Evolutionary conservation across 2,113 vertebrate genomes (phyloP).

Genomic region (Melanerpes aurifrons): DNA sequence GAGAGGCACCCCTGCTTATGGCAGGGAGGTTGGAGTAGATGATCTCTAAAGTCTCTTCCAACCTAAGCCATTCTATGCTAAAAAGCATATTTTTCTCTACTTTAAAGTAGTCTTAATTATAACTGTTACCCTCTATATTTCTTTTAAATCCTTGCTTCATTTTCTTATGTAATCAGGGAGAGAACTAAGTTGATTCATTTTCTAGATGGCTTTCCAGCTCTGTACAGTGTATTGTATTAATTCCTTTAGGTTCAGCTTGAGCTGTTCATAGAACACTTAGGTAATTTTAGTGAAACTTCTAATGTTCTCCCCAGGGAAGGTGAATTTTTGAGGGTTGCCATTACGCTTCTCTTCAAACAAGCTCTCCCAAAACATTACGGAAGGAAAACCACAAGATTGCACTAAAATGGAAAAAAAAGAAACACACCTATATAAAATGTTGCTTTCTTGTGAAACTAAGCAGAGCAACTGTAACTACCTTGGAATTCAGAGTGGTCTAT

Average conservation of each 20-base stretch:
- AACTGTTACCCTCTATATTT: not conserved
- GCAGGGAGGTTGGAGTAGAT: too few relatives aligned
- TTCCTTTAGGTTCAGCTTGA: not conserved
- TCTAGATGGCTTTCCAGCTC: constrained; percentile 4
- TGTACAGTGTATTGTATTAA: not conserved
- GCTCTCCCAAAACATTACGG: not conserved
- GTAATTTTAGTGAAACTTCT: not conserved
- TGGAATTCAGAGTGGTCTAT: not conserved
- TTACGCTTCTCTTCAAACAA: not conserved
- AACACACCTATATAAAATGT: not conserved
- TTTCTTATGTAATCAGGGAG: not conserved
- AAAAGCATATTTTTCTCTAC: not conserved
- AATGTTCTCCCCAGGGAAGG: not conserved
- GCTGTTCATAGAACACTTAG: not conserved
- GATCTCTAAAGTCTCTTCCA: too few relatives aligned
- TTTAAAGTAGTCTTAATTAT: not conserved
- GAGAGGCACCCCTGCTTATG: too few relatives aligned
- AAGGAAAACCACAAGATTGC: constrained; percentile 23
- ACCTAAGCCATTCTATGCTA: not conserved
- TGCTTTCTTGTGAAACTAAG: constrained; percentile 19
- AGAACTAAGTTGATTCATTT: not conserved
- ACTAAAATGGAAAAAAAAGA: not conserved
- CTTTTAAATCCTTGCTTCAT: not conserved
- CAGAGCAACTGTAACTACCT: not conserved
- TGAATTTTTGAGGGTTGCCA: not conserved